phyloP scores from a whole-genome alignment of 2,113 vertebrate genomes.

The Nansenia antarctica region DNA sequence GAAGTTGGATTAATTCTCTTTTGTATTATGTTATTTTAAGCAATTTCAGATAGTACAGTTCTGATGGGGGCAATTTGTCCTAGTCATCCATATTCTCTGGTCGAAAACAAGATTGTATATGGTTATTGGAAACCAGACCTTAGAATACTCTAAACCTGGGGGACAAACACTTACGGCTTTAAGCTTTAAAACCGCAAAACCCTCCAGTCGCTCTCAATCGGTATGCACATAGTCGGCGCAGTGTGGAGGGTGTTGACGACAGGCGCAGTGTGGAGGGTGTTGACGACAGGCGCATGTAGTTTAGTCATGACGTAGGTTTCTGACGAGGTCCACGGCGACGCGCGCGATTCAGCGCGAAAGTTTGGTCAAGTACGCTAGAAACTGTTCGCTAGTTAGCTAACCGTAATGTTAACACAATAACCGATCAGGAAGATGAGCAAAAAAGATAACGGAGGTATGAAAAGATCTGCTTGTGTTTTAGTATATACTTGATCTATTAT shows the following conservation, averaged over 20 bases:
- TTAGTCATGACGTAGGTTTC: not conserved
- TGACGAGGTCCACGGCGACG: not conserved
- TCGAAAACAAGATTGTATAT: too few relatives aligned
- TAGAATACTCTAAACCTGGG: too few relatives aligned
- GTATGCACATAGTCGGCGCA: not conserved
- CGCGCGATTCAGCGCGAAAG: too few relatives aligned
- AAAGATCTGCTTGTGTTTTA: not conserved
- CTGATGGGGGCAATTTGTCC: too few relatives aligned
- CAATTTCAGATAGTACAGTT: too few relatives aligned
- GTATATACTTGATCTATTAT: not conserved
- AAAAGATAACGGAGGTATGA: slow-evolving; percentile 67
- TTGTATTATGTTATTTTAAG: slow-evolving; percentile 16
- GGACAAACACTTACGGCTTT: too few relatives aligned
- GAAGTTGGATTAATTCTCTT: slow-evolving; percentile 66
- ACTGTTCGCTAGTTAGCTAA: not conserved
- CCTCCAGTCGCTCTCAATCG: not conserved
- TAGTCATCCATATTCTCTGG: too few relatives aligned
- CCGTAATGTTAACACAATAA: not conserved
- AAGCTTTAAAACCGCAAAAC: too few relatives aligned
- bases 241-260: not conserved
- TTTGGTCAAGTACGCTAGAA: too few relatives aligned
- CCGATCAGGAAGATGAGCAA: slow-evolving; percentile 66
- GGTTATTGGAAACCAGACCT: too few relatives aligned
- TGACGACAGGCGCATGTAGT: not conserved
- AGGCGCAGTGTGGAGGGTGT: too few relatives aligned